Evolutionary conservation across 2,888 invertebrate species (phyloP).

Genomic region (Sacculina carcini): DNA sequence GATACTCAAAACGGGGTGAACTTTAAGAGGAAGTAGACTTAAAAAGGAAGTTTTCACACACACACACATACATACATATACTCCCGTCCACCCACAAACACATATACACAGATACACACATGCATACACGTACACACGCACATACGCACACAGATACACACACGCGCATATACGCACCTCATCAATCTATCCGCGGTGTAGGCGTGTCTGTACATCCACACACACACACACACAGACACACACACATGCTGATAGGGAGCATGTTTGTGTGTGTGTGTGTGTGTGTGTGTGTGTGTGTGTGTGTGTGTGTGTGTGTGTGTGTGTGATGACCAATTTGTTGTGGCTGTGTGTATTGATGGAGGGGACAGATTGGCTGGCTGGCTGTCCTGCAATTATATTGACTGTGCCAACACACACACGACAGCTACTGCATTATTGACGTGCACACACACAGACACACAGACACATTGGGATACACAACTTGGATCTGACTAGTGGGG

Average conservation of each 20-base stretch:
- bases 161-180: no score
- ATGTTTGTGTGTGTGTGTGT: conserved; percentile 1
- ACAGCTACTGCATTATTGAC: no score
- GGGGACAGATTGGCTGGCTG: not conserved
- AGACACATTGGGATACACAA: no score
- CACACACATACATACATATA: conserved; percentile 1
- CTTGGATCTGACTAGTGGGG: no score
- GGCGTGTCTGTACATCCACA: no score
- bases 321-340: not conserved
- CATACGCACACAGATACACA: no score
- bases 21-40: not conserved
- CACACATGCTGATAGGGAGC: not conserved
- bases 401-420: no score
- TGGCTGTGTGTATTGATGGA: not conserved
- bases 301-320: not conserved
- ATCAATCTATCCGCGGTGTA: no score
- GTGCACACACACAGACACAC: no score
- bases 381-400: not conserved
- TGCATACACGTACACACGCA: conserved; percentile 5
- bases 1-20: not conserved
- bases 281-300: not conserved
- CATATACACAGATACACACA: no score
- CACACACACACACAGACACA: conserved; percentile 6
- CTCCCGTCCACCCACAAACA: conserved; percentile 3
- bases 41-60: not conserved